phyloP scores from a whole-genome alignment of 2,113 vertebrate genomes.

The Gavia stellata region DNA sequence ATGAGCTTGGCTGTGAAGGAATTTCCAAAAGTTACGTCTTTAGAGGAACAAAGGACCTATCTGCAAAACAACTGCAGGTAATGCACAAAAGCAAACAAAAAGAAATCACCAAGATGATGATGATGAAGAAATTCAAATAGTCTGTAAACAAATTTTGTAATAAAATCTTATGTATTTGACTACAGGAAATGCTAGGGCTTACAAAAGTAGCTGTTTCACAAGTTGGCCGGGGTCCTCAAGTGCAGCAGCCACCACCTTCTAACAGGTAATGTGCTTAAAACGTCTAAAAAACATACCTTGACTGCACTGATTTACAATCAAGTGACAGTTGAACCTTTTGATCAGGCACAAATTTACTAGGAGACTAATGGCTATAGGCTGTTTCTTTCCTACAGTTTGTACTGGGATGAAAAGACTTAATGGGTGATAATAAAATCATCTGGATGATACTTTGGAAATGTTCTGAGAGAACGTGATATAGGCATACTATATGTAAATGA shows the following conservation, averaged over 20 bases:
- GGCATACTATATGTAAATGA: background rate
- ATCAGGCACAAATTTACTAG: background rate
- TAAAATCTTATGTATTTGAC: background rate
- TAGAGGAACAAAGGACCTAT: constrained; percentile 93
- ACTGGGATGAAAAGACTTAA: background rate
- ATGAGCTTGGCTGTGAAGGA: constrained; percentile 95
- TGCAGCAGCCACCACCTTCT: constrained; percentile 84
- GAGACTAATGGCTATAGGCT: background rate
- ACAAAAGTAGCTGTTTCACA: constrained; percentile 86
- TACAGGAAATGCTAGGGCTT: constrained; percentile 93
- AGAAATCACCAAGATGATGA: background rate
- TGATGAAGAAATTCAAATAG: background rate
- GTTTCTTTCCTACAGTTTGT: background rate
- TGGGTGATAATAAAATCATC: background rate
- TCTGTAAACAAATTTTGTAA: background rate
- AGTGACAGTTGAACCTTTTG: background rate
- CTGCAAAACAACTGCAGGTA: constrained; percentile 96
- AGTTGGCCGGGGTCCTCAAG: constrained; percentile 81
- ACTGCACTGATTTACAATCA: background rate
- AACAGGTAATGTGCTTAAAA: constrained; percentile 82
- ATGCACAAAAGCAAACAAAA: background rate
- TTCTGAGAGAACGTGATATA: background rate
- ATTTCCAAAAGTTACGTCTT: constrained; percentile 99
- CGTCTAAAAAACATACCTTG: background rate
- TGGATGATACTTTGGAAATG: background rate